Percentiles rank a stretch among this genome's conserved stretches.
Evolutionary conservation across 2,888 invertebrate species (phyloP).

Genomic region (Chaetogeoica ovagalla): DNA sequence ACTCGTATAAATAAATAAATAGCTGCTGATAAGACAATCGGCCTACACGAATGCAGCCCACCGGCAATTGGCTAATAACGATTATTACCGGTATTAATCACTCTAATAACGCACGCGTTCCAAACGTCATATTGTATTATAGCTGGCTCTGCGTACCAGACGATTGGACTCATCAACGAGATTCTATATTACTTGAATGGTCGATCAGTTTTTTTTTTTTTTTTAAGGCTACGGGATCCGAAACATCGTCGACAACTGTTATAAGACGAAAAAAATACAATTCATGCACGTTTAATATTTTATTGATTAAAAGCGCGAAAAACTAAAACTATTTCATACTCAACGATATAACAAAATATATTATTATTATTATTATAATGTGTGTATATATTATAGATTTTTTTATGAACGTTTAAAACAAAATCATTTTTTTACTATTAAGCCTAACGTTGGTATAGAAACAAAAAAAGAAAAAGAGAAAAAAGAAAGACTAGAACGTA

Average conservation of each 20-base stretch:
- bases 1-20: too few species aligned
- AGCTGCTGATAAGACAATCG: too few species aligned
- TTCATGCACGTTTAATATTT: background rate
- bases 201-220: background rate
- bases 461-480: background rate
- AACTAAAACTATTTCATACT: too few species aligned
- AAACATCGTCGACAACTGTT: too few species aligned
- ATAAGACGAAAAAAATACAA: background rate
- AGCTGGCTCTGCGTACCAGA: background rate
- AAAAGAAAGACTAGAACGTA: slow-evolving; percentile 9
- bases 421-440: background rate
- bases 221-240: too few species aligned
- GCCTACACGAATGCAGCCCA: too few species aligned
- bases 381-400: background rate
- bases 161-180: background rate
- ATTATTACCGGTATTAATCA: background rate
- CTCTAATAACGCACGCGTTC: background rate
- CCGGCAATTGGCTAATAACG: background rate
- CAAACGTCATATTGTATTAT: too few species aligned
- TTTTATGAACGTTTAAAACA: background rate
- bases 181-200: background rate
- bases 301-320: background rate
- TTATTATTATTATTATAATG: background rate
- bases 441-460: background rate
- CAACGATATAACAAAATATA: too few species aligned